phyloP scores from a whole-genome alignment of 2,113 vertebrate genomes.

The Percina caprodes region DNA sequence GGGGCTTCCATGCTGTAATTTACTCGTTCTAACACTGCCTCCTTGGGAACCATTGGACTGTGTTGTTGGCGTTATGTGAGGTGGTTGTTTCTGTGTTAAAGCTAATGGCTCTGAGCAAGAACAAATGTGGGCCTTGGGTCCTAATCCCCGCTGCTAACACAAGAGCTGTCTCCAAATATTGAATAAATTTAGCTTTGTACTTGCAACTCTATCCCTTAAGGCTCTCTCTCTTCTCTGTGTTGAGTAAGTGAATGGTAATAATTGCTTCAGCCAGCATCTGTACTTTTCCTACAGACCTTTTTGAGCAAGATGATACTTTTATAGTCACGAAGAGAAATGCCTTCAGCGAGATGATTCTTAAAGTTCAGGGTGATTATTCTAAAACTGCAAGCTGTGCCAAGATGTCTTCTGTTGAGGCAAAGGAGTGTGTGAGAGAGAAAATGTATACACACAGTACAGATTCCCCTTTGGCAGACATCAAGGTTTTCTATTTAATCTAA shows the following conservation, averaged over 20 bases:
- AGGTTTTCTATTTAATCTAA: not conserved
- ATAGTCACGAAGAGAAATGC: not conserved
- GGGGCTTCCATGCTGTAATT: conserved; percentile 30
- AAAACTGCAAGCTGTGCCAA: conserved; percentile 5
- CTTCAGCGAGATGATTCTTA: conserved; percentile 1
- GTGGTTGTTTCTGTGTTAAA: conserved; percentile 44
- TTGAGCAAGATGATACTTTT: conserved; percentile 4
- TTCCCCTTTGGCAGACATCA: not conserved
- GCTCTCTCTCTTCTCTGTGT: conserved; percentile 22
- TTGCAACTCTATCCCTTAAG: conserved; percentile 45
- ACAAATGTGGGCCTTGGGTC: conserved; percentile 60
- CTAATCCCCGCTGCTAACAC: conserved; percentile 48
- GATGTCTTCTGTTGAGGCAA: not conserved
- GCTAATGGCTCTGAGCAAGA: conserved; percentile 62
- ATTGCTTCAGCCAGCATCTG: conserved; percentile 38
- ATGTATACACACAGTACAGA: not conserved
- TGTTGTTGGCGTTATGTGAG: conserved; percentile 37
- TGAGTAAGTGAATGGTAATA: conserved; percentile 45
- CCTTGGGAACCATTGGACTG: conserved; percentile 37
- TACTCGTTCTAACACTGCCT: conserved; percentile 27
- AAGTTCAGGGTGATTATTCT: conserved; percentile 55
- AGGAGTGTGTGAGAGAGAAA: not conserved
- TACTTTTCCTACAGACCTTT: conserved; percentile 7
- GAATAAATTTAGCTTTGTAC: conserved; percentile 61
- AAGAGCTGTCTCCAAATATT: conserved; percentile 64